Evolutionary conservation across 2,113 vertebrate genomes (phyloP).

Genomic region (Lepus americanus): DNA sequence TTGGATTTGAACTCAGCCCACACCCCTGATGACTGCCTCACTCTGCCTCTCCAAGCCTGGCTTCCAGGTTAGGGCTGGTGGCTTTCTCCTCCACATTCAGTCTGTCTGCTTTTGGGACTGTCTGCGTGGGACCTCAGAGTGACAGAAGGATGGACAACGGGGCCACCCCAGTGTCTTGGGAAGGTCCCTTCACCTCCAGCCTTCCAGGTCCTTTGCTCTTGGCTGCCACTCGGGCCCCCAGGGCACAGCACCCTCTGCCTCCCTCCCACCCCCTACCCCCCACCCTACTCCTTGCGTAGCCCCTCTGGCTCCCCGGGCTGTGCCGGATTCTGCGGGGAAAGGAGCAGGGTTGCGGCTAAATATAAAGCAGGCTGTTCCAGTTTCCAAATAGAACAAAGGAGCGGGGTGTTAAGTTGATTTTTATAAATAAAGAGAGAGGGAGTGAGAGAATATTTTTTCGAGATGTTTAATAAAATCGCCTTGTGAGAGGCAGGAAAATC

Average conservation of each 20-base stretch:
- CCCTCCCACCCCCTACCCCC: background rate
- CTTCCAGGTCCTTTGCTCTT: background rate
- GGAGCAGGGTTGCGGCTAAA: constrained; percentile 83
- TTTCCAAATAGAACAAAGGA: constrained; percentile 86
- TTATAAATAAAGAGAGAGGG: constrained; percentile 86
- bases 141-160: background rate
- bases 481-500: constrained; percentile 84
- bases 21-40: background rate
- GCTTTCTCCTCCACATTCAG: background rate
- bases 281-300: background rate
- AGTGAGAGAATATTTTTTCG: constrained; percentile 86
- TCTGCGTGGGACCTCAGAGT: background rate
- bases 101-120: background rate
- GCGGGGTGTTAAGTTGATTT: constrained; percentile 86
- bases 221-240: background rate
- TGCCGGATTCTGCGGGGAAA: constrained; percentile 76
- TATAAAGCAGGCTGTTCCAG: constrained; percentile 85
- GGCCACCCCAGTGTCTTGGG: background rate
- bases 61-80: background rate
- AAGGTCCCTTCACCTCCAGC: background rate
- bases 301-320: constrained; percentile 65
- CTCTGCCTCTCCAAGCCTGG: background rate
- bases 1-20: background rate
- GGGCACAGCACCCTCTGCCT: background rate
- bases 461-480: constrained; percentile 85